Percentiles rank a stretch among this genome's conserved stretches.
Conservation (phyloP, 2,888 invertebrate species). For the Isotomurus palustris region DNA sequence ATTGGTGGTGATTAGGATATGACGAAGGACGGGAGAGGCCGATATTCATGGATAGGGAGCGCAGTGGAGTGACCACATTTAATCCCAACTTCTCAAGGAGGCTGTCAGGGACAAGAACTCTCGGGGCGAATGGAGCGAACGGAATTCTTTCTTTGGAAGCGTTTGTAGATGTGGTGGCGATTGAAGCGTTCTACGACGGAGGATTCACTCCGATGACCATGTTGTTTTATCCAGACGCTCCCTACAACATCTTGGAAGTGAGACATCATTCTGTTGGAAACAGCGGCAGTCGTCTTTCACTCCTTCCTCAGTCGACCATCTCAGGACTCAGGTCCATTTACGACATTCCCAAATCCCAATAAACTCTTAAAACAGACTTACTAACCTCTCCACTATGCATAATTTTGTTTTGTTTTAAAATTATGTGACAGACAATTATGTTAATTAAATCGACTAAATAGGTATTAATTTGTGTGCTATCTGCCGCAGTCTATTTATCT, state of each 20-base stretch:
- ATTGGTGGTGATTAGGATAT: conserved; percentile 1
- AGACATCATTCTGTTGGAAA: conserved; percentile 16
- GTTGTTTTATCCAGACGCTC: conserved; percentile 30
- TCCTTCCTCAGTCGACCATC: too few relatives aligned
- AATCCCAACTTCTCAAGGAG: conserved; percentile 6
- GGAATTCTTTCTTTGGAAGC: conserved; percentile 24
- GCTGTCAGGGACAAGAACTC: conserved; percentile 16
- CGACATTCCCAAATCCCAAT: too few relatives aligned
- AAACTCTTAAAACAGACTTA: too few relatives aligned
- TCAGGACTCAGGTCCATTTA: too few relatives aligned
- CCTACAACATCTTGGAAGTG: conserved; percentile 14
- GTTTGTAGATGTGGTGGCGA: conserved; percentile 29
- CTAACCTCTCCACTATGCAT: too few relatives aligned
- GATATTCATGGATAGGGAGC: conserved; percentile 24
- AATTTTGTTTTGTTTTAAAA: too few relatives aligned
- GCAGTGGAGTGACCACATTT: conserved; percentile 25
- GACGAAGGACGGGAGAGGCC: conserved; percentile 5
- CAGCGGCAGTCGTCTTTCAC: conserved; percentile 4
- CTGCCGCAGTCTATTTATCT: too few relatives aligned
- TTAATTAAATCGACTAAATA: too few relatives aligned
- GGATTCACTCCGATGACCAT: conserved; percentile 36
- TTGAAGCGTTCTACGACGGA: conserved; percentile 40
- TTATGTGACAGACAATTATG: too few relatives aligned
- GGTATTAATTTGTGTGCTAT: too few relatives aligned
- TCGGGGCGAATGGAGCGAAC: too few relatives aligned